Evolutionary conservation across 2,797 vertebrate genomes (phyloP).

Genomic region (Pygocentrus nattereri): DNA sequence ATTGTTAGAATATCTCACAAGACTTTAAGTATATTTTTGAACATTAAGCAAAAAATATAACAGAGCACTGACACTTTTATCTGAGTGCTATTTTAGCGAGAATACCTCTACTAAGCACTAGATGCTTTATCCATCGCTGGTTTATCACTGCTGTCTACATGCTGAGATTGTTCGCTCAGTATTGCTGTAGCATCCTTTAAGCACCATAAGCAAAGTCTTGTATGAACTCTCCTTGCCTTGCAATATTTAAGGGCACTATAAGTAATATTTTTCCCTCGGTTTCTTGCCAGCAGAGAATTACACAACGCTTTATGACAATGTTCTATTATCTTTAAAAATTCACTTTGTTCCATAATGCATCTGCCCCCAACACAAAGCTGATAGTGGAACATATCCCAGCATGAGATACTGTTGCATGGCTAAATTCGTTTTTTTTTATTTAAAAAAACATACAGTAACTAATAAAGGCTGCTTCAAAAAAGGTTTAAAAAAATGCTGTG

Average conservation of each 20-base stretch:
- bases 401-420: not conserved
- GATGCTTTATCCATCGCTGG: too few species aligned
- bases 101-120: too few species aligned
- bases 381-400: not conserved
- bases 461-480: not conserved
- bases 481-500: not conserved
- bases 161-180: not conserved
- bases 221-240: not conserved
- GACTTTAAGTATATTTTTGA: too few species aligned
- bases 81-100: too few species aligned
- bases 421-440: not conserved
- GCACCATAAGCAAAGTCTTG: not conserved
- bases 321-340: slow-evolving; percentile 11
- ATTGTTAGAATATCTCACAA: too few species aligned
- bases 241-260: slow-evolving; percentile 1
- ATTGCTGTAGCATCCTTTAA: slow-evolving; percentile 3
- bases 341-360: slow-evolving; percentile 28
- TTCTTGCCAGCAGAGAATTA: not conserved
- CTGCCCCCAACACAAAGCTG: slow-evolving; percentile 1
- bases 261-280: not conserved
- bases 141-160: not conserved
- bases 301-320: slow-evolving; percentile 3
- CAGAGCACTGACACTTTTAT: too few species aligned
- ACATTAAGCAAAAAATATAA: too few species aligned
- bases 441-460: not conserved